Conservation (phyloP, 2,888 invertebrate species). For the Nematopogon swammerdamellus region DNA sequence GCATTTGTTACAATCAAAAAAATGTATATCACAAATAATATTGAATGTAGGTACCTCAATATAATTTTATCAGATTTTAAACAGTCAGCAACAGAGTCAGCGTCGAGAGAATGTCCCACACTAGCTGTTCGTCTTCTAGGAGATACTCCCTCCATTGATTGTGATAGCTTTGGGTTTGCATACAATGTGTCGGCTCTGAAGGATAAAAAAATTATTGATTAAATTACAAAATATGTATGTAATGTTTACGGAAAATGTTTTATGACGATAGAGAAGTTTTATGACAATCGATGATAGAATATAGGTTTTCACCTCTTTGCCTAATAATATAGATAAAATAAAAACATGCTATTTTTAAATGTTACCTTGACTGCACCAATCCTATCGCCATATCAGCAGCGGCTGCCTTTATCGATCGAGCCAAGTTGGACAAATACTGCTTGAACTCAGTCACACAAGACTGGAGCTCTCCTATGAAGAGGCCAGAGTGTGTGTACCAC, state of each 20-base stretch:
- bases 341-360: no score
- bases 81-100: constrained; percentile 37
- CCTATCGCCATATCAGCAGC: constrained; percentile 94
- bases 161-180: constrained; percentile 52
- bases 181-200: constrained; percentile 44
- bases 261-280: no score
- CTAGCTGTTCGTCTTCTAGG: constrained; percentile 41
- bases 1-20: no score
- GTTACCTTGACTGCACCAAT: constrained; percentile 70
- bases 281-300: no score
- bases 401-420: constrained; percentile 81
- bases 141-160: constrained; percentile 38
- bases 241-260: no score
- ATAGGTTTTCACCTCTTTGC: no score
- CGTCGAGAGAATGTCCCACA: constrained; percentile 37
- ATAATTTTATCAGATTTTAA: constrained; percentile 29
- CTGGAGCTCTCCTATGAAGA: constrained; percentile 79
- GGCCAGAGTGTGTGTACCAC: constrained; percentile 91
- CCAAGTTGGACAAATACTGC: constrained; percentile 80
- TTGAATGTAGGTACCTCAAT: no score
- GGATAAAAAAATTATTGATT: neutral
- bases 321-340: no score
- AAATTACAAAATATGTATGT: no score
- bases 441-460: constrained; percentile 90
- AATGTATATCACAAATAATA: no score